Evolutionary conservation across 2,888 invertebrate species (phyloP), one percentile per base, ranked within the genome.

Genomic region (Criorhina ranunculi): DNA sequence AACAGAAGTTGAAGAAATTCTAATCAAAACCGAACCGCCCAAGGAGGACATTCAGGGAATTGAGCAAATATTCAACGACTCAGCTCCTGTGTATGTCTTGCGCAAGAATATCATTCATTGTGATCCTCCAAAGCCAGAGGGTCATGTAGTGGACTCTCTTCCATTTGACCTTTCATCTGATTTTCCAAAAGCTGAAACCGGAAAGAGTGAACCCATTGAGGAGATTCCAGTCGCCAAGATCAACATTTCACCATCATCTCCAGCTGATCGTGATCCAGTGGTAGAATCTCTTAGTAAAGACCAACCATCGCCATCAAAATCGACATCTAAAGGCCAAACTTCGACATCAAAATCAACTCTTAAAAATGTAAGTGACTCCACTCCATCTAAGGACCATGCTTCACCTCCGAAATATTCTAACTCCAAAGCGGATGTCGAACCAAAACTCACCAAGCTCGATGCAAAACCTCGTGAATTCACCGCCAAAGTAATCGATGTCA

Each of bases 91-190:
- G 9, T 85, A 85, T 33, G 75, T 85, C 37, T 9, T 85, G 1
- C 80, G 75, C 1, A 85, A 85, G 51, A 85, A 85, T 29, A 76
- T 85, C 15, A 85, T 85, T 19, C 85, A 85, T 15, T 85, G 85
- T 35, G 85, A 85, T 40, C 85, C 85, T 1, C 85, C 85, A 1
- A 76, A 85, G 8, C 2, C 15, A 0, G 76, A 59, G 24, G 24
- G 4, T 24, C 24, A 24, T 24, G 24, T 4, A 24, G 24, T 24
- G 24, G 4, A 24, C 4, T 24, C 4, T 24, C 24, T 4, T 24
- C n/a, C n/a, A n/a, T n/a, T n/a, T n/a, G n/a, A n/a, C n/a, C n/a
- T n/a, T n/a, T n/a, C n/a, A n/a, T n/a, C n/a, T n/a, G n/a, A n/a
- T n/a, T n/a, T n/a, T n/a, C n/a, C n/a, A n/a, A n/a, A n/a, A n/a